Base-by-base conservation (phyloP, 2,113 vertebrate species). In the Egretta garzetta region DNA sequence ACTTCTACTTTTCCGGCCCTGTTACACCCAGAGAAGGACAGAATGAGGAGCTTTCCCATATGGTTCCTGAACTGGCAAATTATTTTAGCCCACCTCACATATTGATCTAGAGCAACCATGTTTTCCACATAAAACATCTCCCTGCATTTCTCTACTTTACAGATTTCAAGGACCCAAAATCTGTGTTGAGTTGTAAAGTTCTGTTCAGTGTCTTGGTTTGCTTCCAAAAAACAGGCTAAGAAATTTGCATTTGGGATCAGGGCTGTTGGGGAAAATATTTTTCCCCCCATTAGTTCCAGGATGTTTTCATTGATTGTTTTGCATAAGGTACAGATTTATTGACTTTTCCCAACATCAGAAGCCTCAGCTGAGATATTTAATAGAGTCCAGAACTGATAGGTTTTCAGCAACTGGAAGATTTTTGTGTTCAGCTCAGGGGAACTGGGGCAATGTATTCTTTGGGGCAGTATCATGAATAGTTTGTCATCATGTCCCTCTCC, bases 291-390 rank as follows among this genome's bases (percentile, higher is more conserved):
- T 32, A 58, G 19, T 16, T 88, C 55, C 74, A 72, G 77, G 74
- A 73, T 93, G 77, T 60, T 92, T 93, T 70, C 39, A 28, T 1
- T 64, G 32, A 87, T 85, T 86, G 73, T 91, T 90, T 91, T 91
- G 60, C 18, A 19, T 43, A 4, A 17, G 14, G 39, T 16, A 49
- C 14, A 22, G 64, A 35, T 68, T 63, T 52, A 56, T 81, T 79
- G 76, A 8, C 63, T 79, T 74, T 79, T 63, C 39, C 39, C 33
- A 0, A 1, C 4, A 16, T 67, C 86, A 60, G 84, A 64, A 94
- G 52, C 80, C 49, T 87, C 53, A n/a, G 64, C 39, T 87, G 85
- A 75, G 60, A 7, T 33, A 3, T 49, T 85, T 27, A 33, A 15
- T 23, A 30, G 80, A 50, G 22, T 71, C 62, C 62, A 59, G 90